Percentiles rank a stretch among this genome's conserved stretches.
Conservation (phyloP, 2,113 vertebrate genomes). For the Excalfactoria chinensis region DNA sequence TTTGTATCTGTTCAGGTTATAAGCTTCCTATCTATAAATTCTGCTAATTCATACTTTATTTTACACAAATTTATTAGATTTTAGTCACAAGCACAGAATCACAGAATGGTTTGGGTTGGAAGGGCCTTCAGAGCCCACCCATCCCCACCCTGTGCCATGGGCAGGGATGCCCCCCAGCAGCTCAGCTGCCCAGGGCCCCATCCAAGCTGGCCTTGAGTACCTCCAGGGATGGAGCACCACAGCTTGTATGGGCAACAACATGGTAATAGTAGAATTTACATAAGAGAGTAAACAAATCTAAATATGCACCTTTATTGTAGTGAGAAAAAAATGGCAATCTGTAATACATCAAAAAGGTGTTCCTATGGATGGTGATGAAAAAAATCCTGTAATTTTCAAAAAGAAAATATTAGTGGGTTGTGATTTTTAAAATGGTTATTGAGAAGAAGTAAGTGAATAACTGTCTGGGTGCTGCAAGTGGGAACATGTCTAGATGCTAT, state of each 20-base stretch:
- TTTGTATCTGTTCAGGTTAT: neutral
- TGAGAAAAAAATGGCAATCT: neutral
- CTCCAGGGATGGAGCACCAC: too few relatives aligned
- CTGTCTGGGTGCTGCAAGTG: slow-evolving; percentile 56
- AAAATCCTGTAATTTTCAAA: neutral
- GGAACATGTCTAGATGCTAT: slow-evolving; percentile 62
- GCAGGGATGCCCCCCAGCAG: too few relatives aligned
- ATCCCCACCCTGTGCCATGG: too few relatives aligned
- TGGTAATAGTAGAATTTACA: neutral
- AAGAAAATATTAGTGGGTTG: neutral
- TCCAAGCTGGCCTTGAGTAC: too few relatives aligned
- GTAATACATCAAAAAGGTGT: neutral
- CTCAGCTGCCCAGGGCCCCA: too few relatives aligned
- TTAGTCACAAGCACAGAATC: neutral
- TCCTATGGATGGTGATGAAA: neutral
- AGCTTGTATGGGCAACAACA: too few relatives aligned
- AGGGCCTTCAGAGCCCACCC: too few relatives aligned
- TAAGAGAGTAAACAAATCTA: neutral
- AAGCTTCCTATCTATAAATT: neutral
- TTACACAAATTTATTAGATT: neutral
- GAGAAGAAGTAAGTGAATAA: slow-evolving; percentile 41
- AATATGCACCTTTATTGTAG: neutral
- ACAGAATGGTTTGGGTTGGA: too few relatives aligned
- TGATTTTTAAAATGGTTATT: neutral
- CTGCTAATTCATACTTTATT: neutral